Evolutionary conservation across 2,888 invertebrate species (phyloP), one percentile per base, ranked within the genome.

Genomic region (Dicyrtomina minuta): DNA sequence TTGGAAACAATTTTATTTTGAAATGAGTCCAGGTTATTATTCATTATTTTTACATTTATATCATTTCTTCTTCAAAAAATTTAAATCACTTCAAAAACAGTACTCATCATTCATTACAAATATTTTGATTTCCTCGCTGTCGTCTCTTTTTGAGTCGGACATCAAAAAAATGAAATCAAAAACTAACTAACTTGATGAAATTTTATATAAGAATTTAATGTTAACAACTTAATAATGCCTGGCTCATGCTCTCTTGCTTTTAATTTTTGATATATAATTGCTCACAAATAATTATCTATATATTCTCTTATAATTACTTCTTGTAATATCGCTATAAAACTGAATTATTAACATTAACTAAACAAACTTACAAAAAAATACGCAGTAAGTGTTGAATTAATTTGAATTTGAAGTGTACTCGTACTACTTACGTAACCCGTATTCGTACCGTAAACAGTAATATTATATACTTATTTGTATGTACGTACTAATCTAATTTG

Each of bases 1-100:
- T 84, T 98, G 97, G 93, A 91, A 94, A 84, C 94, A 94, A 86
- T 96, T 96, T 90, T 96, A 94, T 89, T 96, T 94, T 90, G 93
- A 93, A 85, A 95, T 96, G 92, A 96, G 94, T 85, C 92, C 95
- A 92, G 95, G 95, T 95, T 79, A 76, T 68, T 72, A 70, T 67
- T 56, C 39, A 49, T 62, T 64, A 68, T 69, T 44, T 56, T n/a
- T n/a, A n/a, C n/a, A n/a, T n/a, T n/a, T n/a, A n/a, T n/a, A 62
- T 68, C 27, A 12, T 61, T 60, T 51, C 55, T 41, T 60, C 58
- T 58, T 39, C 17, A 61, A 33, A 33, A 33, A 3, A 33, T 33
- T 33, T 33, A 3, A 33, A 33, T 33, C 33, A 33, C 33, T 33
- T 33, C 33, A 33, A 33, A 33, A n/a, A n/a, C n/a, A 33, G 33